Base-by-base conservation (phyloP, 1,140 invertebrate genomes). In the Tachypleus tridentatus region DNA sequence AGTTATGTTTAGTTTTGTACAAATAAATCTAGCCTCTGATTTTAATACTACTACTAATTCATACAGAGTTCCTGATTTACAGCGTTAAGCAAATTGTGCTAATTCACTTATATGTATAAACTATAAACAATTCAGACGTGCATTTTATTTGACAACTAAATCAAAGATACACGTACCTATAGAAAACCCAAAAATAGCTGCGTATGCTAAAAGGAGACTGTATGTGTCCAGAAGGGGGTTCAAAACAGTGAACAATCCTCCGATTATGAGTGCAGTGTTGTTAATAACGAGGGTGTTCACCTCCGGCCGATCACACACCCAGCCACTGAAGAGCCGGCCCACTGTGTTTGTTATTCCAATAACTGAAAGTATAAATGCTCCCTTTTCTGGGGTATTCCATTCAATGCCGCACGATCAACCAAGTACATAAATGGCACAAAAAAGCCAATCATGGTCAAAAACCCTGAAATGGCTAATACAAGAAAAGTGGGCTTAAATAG, bases 361-460 rank as follows among this genome's bases (percentile, higher is more conserved):
- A 4, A 87, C 80, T 0, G 92, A 87, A 7, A 97, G 82, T 29
- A 97, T 76, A 68, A 85, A 84, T 5, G 86, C 82, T 0, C 85
- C 83, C 3, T 78, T 73, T 0, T 77, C 73, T 47, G 77, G 54
- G 70, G 29, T 29, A 66, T 57, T 6, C 71, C 72, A 11, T 67
- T 62, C 49, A 60, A 65, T 47, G 53, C 63, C 4, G 71, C 69
- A 48, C 68, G 63, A 51, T 73, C 82, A 70, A 80, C 80, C 4
- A 95, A 77, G 71, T 90, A 98, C 76, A 89, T 84, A 74, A 94
- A 97, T 3, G 96, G 96, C 7, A 96, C 89, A 75, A 95, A 98
- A 78, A 98, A 96, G 64, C 95, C 95, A 80, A 94, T 84, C 86
- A 98, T 89, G 0, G 92, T 96, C 29, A 98, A 82, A 68, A 92